phyloP scores from a whole-genome alignment of 2,888 invertebrate species.

The Sicus ferrugineus region DNA sequence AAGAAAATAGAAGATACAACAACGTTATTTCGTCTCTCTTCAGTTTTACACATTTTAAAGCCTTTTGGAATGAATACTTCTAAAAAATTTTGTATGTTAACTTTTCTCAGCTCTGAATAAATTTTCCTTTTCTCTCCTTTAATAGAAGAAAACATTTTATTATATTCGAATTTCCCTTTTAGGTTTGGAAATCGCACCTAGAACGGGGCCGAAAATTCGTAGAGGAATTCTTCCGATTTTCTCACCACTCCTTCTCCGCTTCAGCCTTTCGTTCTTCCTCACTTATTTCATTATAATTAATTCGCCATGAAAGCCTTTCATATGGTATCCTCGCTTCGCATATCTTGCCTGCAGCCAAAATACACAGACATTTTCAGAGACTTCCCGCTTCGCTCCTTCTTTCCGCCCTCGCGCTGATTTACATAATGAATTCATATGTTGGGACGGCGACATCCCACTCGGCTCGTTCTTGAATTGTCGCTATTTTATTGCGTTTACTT shows the following conservation, averaged over 20 bases:
- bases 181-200: no score
- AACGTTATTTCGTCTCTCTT: no score
- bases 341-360: not conserved
- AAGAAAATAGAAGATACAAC: no score
- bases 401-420: conserved; percentile 42
- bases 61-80: not conserved
- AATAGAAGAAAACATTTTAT: no score
- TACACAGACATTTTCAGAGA: not conserved
- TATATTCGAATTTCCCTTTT: no score
- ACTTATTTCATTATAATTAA: no score
- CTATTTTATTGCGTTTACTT: not conserved
- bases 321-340: not conserved
- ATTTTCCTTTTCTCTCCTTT: no score
- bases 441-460: no score
- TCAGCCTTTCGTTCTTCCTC: no score
- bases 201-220: no score
- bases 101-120: not conserved
- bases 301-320: not conserved
- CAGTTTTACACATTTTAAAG: not conserved
- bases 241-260: no score
- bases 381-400: conserved; percentile 31
- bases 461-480: not conserved
- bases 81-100: not conserved
- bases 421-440: conserved; percentile 58
- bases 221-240: no score